Evolutionary conservation across 2,113 vertebrate genomes (phyloP), one percentile per base, ranked within the genome.

Genomic region (Micromys minutus): DNA sequence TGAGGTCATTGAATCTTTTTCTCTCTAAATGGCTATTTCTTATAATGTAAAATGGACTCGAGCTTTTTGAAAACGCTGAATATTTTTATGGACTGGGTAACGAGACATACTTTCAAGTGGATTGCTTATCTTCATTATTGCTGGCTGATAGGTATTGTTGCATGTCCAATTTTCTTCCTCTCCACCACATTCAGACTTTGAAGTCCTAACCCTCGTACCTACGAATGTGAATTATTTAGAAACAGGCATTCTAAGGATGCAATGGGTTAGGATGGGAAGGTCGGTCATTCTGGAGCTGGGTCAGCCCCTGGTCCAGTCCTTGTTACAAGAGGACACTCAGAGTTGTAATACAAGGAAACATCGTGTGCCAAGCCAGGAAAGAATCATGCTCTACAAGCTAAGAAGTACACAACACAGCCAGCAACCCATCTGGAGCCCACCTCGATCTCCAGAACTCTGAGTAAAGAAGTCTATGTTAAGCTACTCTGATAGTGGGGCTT

Each of bases 31-130:
- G 77, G 83, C 80, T 84, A n/a, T 31, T 92, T 26, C 34, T 88
- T 47, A 55, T 75, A 92, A 86, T 77, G 55, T 50, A 12, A 96
- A 93, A 92, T 81, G 34, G 47, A 94, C 59, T 96, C 55, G 88
- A 72, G 9, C n/a, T 69, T 87, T 61, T 92, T 84, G n/a, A 96
- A 93, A 90, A 65, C 34, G 80, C 71, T 79, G 42, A 87, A 89
- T 31, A 42, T 89, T 79, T 45, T 79, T 61, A 72, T 76, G 63
- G 26, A 57, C 39, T 95, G 93, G 93, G 67, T 85, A 61, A 90
- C 94, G 69, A 87, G 19, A 69, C 10, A 92, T 47, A 81, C 72
- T 94, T 96, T 91, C 47, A 92, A 76, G n/a, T 13, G 17, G 63
- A 65, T 59, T 55, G 17, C 61, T 61, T 79, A 42, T 67, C 90